Evolutionary conservation across 1,140 invertebrate species (phyloP), one percentile per base, ranked within the genome.

Genomic region (Pentalonia nigronervosa): DNA sequence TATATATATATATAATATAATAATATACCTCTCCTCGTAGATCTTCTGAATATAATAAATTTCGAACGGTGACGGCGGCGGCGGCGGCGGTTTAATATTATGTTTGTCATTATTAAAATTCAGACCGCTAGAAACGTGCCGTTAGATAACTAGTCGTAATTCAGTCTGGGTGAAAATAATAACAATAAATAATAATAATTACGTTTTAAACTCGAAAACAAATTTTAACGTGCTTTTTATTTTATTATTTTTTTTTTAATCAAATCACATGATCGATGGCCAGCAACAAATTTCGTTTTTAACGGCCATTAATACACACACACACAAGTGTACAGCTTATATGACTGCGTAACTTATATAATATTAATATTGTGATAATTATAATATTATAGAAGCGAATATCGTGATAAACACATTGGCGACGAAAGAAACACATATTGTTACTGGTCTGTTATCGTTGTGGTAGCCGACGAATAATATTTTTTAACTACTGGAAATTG

Each of bases 101-200:
- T 87, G 45, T 87, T 87, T 48, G 86, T 87, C 86, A 87, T 87
- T 87, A 87, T 87, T 87, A 87, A 87, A 87, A 87, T 50, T 87
- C 86, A 87, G 45, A 48, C 86, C 47, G n/a, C 45, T 89, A 89
- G 87, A 36, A 89, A 89, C 87, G 87, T 53, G 87, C 87, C 86
- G 20, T 53, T 53, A 89, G 87, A 53, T 48, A 47, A 23, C 86
- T 87, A 87, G 86, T 87, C 86, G 86, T 53, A 89, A 89, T 89
- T 36, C 87, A 89, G 48, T 53, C 87, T 53, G 48, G 87, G 34
- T 48, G 48, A 89, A 89, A 53, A 89, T 89, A 89, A 89, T 50
- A 89, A 53, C 87, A 89, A 89, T 53, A 89, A 89, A 89, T 89
- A 89, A 53, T 89, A 89, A 89, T 89, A 89, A 89, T 89, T 53